A percentile compares a stretch with the other conserved stretches of the same genome.
phyloP scores from a whole-genome alignment of 2,797 vertebrate genomes.

The Anguilla anguilla region DNA sequence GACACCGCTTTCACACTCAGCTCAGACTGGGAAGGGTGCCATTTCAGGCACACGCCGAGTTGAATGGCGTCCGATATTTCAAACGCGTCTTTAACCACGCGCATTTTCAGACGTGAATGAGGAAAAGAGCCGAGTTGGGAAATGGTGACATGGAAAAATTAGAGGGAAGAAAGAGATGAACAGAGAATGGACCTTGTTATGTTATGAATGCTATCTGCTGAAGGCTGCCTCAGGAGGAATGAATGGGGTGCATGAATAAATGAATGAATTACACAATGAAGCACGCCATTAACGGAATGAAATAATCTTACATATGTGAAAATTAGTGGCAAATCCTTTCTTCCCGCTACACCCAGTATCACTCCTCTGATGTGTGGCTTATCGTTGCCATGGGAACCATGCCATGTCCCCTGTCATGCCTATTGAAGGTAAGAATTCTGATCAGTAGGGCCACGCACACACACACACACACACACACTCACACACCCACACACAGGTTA shows the following conservation, averaged over 20 bases:
- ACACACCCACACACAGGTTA: neutral
- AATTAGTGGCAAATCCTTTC: constrained; percentile 12
- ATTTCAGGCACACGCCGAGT: neutral
- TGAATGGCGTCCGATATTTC: neutral
- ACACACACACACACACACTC: neutral
- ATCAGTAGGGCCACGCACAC: neutral
- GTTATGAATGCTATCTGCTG: neutral
- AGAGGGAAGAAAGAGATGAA: neutral
- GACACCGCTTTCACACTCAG: constrained; percentile 4
- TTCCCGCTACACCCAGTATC: neutral
- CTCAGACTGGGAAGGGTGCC: neutral
- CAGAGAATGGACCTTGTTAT: neutral
- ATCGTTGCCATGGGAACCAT: constrained; percentile 27
- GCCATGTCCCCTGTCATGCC: constrained; percentile 2
- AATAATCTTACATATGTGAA: constrained; percentile 23
- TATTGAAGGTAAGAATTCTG: constrained; percentile 16
- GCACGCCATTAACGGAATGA: constrained; percentile 16
- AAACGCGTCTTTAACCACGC: neutral
- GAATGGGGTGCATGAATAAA: constrained; percentile 20
- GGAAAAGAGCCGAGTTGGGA: neutral
- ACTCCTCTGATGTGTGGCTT: constrained; percentile 14
- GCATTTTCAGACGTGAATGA: neutral
- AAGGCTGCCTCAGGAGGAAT: constrained; percentile 6
- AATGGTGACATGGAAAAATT: constrained; percentile 3
- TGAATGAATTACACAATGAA: constrained; percentile 27